Base-by-base conservation (phyloP, 2,113 vertebrate species). In the Actenoides hombroni region DNA sequence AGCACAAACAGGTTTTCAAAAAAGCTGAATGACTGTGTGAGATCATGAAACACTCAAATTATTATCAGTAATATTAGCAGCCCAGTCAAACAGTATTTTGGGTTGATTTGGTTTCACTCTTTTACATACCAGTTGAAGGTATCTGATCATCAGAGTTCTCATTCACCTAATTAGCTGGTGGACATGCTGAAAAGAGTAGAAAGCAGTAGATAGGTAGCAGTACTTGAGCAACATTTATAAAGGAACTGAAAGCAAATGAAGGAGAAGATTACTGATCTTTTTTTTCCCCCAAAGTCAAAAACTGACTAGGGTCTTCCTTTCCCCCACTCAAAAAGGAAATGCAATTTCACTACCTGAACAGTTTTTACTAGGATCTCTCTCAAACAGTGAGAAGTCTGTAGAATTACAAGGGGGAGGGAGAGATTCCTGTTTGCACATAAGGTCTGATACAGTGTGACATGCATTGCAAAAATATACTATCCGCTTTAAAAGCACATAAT, bases 41-140 rank as follows among this genome's bases (percentile, higher is more conserved):
- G 84, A 92, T 73, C 89, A 95, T 25, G 14, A 83, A 87, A 81
- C 44, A 86, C n/a, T n/a, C 74, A 64, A 80, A 73, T 93, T 80
- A 95, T 82, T 65, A 92, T 83, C 86, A 86, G 75, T 71, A 77
- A 79, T 44, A 78, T 37, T 68, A 94, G 83, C 19, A 84, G 95
- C 77, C 73, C 83, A 94, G 81, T 96, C 90, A 95, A 93, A 96
- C 81, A 92, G 86, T 92, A 95, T 81, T 92, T 92, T 75, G 92
- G 90, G 78, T 96, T 93, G 91, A 92, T 91, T 97, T 96, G 64
- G 82, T 92, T 94, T 95, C 91, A 86, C 91, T 97, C 97, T 97
- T 97, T 98, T 98, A 98, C 98, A 98, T 98, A 98, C 98, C 98
- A 97, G 94, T 98, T 91, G 96, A 97, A 96, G 97, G 96, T 95